Conservation (phyloP, 1,140 invertebrate species). For the Linepithema humile region DNA sequence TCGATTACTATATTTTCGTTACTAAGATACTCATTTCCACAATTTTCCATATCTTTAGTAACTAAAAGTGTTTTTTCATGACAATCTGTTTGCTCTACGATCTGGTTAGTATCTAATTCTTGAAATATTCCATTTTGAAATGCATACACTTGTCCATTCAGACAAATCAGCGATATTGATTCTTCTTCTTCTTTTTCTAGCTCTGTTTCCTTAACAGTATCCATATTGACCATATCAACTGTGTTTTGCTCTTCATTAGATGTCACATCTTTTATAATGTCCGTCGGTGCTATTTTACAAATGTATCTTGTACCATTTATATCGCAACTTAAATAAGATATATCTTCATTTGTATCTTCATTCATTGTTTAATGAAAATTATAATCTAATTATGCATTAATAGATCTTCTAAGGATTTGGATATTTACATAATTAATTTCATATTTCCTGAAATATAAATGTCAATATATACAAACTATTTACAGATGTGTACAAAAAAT, state of each 20-base stretch:
- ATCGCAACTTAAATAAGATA: slow-evolving; percentile 73
- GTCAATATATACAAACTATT: neutral
- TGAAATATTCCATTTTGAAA: slow-evolving; percentile 75
- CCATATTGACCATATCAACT: too few relatives aligned
- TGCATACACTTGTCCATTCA: slow-evolving; percentile 75
- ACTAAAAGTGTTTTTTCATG: slow-evolving; percentile 63
- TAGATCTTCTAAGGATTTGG: neutral
- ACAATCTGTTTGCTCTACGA: slow-evolving; percentile 60
- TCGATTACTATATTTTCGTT: slow-evolving; percentile 55
- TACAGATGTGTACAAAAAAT: neutral
- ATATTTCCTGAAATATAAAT: slow-evolving; percentile 44
- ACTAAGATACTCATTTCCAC: slow-evolving; percentile 54
- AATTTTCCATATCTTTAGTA: slow-evolving; percentile 59
- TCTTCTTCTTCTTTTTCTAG: slow-evolving; percentile 68
- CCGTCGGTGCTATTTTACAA: slow-evolving; percentile 60
- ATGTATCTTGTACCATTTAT: slow-evolving; percentile 77
- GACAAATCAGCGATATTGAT: slow-evolving; percentile 71
- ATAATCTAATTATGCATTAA: neutral
- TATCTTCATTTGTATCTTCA: slow-evolving; percentile 61
- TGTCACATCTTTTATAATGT: slow-evolving; percentile 31
- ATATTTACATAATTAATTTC: slow-evolving; percentile 46
- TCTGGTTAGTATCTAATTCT: slow-evolving; percentile 71
- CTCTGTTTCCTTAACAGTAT: slow-evolving; percentile 48
- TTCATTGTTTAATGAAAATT: slow-evolving; percentile 63
- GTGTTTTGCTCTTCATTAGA: slow-evolving; percentile 54